Evolutionary conservation across 2,888 invertebrate species (phyloP).

Genomic region (Hermaeophaga mercurialis): DNA sequence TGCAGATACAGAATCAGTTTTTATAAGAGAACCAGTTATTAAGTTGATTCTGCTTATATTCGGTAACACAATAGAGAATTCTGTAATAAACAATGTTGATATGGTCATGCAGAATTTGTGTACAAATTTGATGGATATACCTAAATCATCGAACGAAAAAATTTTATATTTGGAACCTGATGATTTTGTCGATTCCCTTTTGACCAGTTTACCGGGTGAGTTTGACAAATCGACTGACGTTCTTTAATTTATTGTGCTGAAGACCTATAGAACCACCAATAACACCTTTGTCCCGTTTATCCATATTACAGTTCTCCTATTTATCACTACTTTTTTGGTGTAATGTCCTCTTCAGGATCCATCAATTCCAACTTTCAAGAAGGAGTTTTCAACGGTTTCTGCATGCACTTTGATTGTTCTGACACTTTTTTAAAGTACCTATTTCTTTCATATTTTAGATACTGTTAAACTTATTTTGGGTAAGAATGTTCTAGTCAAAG

Average conservation of each 20-base stretch:
- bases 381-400: neutral
- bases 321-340: too few species aligned
- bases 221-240: too few species aligned
- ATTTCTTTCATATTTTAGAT: constrained; percentile 43
- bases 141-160: constrained; percentile 40
- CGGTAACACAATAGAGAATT: constrained; percentile 56
- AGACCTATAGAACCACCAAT: too few species aligned
- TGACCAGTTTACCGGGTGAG: constrained; percentile 50
- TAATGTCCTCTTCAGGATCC: too few species aligned
- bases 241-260: too few species aligned
- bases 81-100: constrained; percentile 40
- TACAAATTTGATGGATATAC: constrained; percentile 42
- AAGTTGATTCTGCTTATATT: constrained; percentile 57
- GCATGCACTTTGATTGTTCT: neutral
- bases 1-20: constrained; percentile 56
- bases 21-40: constrained; percentile 60
- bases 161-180: constrained; percentile 48
- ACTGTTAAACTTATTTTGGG: constrained; percentile 53
- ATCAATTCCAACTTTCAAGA: too few species aligned
- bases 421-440: too few species aligned
- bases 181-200: constrained; percentile 45
- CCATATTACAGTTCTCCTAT: too few species aligned
- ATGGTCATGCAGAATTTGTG: constrained; percentile 42
- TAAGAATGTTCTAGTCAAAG: constrained; percentile 50
- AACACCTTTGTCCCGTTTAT: too few species aligned